These are phyloP conservation scores for Mus caroli DNA, from an alignment of 2,797 vertebrate species.

Conservation along the genomic window DNA sequence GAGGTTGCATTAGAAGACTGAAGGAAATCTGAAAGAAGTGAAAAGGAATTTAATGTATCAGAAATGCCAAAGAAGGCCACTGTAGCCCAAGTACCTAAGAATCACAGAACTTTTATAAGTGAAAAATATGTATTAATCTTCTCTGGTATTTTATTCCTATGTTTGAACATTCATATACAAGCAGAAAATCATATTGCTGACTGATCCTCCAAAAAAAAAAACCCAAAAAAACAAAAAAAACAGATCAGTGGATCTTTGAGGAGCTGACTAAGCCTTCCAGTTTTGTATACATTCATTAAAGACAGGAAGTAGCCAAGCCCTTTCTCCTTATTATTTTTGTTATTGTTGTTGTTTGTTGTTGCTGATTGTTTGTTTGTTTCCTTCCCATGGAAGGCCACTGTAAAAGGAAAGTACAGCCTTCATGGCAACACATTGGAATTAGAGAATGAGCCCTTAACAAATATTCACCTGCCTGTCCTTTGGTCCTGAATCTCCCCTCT, in stretches of 20 bases:
- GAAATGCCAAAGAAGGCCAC: background rate
- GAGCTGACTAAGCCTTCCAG: background rate
- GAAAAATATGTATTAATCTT: background rate
- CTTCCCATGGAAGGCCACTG: background rate
- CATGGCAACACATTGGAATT: background rate
- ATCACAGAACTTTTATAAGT: background rate
- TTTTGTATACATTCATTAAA: background rate
- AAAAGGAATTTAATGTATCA: background rate
- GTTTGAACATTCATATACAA: background rate
- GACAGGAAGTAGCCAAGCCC: rapidly evolving
- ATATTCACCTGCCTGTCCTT: background rate
- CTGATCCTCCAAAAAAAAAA: too few species aligned
- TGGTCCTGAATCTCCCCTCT: background rate
- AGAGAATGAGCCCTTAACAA: background rate
- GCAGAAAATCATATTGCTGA: background rate
- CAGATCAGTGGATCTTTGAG: too few species aligned
- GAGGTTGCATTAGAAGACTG: background rate
- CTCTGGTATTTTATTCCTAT: background rate
- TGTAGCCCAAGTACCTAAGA: background rate
- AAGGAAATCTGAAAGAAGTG: background rate
- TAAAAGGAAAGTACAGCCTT: rapidly evolving
- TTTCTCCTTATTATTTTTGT: background rate
- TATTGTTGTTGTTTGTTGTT: background rate
- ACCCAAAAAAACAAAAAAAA: too few species aligned
- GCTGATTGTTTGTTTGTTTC: background rate